A percentile compares a stretch with the other conserved stretches of the same genome.
Conservation (phyloP, 2,797 vertebrate species). For the Rhodeus uyekii region DNA sequence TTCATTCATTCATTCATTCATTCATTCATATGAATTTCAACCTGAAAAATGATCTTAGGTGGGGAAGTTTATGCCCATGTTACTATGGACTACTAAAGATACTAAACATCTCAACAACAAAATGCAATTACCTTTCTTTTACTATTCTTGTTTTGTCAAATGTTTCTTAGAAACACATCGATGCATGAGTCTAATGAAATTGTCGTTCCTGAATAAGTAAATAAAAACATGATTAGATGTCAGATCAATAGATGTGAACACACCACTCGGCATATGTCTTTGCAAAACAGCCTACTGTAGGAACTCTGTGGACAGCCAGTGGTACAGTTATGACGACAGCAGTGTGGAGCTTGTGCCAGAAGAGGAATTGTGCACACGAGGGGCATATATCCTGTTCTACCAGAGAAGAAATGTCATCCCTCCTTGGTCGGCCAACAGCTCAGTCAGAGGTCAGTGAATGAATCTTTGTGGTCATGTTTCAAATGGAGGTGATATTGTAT, state of each 20-base stretch:
- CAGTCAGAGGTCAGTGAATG: slow-evolving; percentile 78
- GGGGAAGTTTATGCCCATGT: background rate
- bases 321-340: slow-evolving; percentile 95
- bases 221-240: background rate
- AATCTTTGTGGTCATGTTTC: background rate
- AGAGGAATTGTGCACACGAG: slow-evolving; percentile 85
- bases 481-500: background rate
- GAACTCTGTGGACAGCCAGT: slow-evolving; percentile 88
- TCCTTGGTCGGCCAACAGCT: slow-evolving; percentile 84
- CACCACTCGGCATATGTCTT: background rate
- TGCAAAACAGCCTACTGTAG: slow-evolving; percentile 85
- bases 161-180: background rate
- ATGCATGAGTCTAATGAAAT: background rate
- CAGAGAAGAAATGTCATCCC: slow-evolving; percentile 86
- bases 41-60: background rate
- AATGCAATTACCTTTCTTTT: background rate
- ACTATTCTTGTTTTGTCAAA: background rate
- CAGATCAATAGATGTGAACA: background rate
- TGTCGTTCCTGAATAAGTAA: background rate
- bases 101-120: background rate
- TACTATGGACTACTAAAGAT: background rate
- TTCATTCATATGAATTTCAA: background rate
- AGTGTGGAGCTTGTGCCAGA: slow-evolving; percentile 84
- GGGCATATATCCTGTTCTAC: slow-evolving; percentile 95
- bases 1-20: background rate